phyloP scores from a whole-genome alignment of 2,113 vertebrate species.

The Siniperca chuatsi region DNA sequence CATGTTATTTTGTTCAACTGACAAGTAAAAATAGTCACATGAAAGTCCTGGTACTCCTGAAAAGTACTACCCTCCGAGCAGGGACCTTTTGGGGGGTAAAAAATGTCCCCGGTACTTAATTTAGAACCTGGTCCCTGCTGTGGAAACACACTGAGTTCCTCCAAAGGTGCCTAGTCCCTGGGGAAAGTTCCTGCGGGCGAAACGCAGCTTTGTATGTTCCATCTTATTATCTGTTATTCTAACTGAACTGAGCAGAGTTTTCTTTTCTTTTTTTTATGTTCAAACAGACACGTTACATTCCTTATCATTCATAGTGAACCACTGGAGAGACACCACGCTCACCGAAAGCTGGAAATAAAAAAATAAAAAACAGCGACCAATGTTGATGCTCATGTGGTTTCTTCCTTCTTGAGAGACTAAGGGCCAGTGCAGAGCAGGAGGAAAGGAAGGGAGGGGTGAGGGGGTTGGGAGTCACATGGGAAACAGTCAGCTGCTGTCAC shows the following conservation, averaged over 20 bases:
- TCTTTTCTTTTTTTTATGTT: not conserved
- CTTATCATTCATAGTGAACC: conserved; percentile 14
- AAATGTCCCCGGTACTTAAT: too few relatives aligned
- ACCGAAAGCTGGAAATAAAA: not conserved
- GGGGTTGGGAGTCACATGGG: conserved; percentile 77
- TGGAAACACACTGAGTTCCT: too few relatives aligned
- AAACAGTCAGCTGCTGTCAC: conserved; percentile 83
- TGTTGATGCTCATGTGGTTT: conserved; percentile 21
- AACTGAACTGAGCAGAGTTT: not conserved
- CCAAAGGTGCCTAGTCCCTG: too few relatives aligned
- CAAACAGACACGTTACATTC: not conserved
- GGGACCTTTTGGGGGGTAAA: too few relatives aligned
- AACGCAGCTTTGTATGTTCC: too few relatives aligned
- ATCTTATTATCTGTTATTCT: not conserved
- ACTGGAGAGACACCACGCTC: not conserved
- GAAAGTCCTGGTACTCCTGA: too few relatives aligned
- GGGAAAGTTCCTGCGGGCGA: too few relatives aligned
- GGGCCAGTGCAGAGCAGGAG: not conserved
- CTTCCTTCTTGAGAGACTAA: not conserved
- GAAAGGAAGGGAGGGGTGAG: not conserved
- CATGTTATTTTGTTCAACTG: not conserved
- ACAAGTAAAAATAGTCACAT: not conserved
- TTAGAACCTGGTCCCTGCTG: too few relatives aligned
- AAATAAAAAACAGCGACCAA: not conserved
- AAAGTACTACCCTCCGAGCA: too few relatives aligned